Evolutionary conservation across 2,888 invertebrate species (phyloP), one percentile per base, ranked within the genome.

Genomic region (Lasioglossum marginatum): DNA sequence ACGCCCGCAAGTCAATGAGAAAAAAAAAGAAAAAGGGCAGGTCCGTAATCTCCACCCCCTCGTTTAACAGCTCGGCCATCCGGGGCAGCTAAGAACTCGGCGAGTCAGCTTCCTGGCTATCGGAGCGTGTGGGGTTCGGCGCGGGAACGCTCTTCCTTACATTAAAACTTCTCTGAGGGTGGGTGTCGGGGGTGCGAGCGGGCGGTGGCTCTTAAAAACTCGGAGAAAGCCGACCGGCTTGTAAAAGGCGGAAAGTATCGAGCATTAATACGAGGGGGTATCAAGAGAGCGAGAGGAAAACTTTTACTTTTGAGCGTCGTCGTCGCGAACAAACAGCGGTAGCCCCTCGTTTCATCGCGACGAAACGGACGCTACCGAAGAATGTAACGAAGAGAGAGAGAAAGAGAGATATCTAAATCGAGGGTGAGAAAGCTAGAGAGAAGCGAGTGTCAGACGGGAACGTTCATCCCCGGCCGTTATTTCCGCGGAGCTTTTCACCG

Each of bases 401-500:
- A 4, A 1, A 40, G 31, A 23, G 68, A 8, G 68, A 40, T 23
- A 31, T 12, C 31, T 3, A 23, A 19, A 66, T 19, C 23, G 19
- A 10, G 68, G 37, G 37, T 34, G 34, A 34, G 68, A 19, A 60
- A 34, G 23, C 10, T 12, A 34, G 68, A 37, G 37, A 23, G 12
- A 40, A 40, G 63, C 34, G 72, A 37, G 76, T 79, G 79, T 83
- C 86, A 73, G 81, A 19, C 77, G 52, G 68, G 48, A 52, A 63
- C 79, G 37, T 45, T 78, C 77, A 57, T 70, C 79, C 57, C 73
- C 60, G 79, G 77, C 82, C 81, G 78, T 90, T 89, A 90, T 89
- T 90, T 91, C 91, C 91, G 84, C 75, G 83, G 83, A 78, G 83
- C 87, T 90, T 89, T 92, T 92, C 88, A 89, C 81, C 79, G 68